Conservation (phyloP, 1,140 invertebrate genomes). For the Neelides sp. region DNA sequence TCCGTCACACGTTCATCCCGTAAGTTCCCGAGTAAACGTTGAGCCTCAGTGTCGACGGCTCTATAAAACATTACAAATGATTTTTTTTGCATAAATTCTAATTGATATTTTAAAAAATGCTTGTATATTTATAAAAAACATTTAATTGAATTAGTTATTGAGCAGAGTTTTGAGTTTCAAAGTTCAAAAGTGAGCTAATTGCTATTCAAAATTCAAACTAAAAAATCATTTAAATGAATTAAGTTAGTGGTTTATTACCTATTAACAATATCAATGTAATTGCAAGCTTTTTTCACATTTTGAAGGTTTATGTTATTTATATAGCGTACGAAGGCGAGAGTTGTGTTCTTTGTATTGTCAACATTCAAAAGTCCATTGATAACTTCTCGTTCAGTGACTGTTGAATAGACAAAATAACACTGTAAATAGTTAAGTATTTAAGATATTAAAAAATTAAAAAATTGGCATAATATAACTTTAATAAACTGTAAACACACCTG, state of each 20-base stretch:
- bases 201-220: too few relatives aligned
- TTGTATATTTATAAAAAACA: too few relatives aligned
- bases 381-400: conserved; percentile 93
- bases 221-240: too few relatives aligned
- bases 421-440: conserved; percentile 42
- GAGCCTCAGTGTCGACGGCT: conserved; percentile 84
- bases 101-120: too few relatives aligned
- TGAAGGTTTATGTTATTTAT: conserved; percentile 97
- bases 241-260: too few relatives aligned
- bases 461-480: neutral
- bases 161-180: too few relatives aligned
- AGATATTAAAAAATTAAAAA: too few relatives aligned
- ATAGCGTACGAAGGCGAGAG: conserved; percentile 50
- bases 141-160: too few relatives aligned
- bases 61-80: too few relatives aligned
- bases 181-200: too few relatives aligned
- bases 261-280: conserved; percentile 90
- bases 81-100: too few relatives aligned
- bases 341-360: conserved; percentile 85
- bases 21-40: conserved; percentile 74
- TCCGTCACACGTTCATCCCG: conserved; percentile 72
- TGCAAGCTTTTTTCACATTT: conserved; percentile 80
- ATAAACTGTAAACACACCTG: conserved; percentile 46
- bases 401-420: too few relatives aligned
- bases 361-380: conserved; percentile 89